phyloP scores from a whole-genome alignment of 2,113 vertebrate genomes.

The human region GRCh38 chr9:73332001-73332500 shows the following conservation, averaged over 20 bases:
- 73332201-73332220: not conserved
- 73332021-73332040: slow-evolving; percentile 11
- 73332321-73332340: not conserved
- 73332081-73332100: not conserved
- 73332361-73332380: not conserved
- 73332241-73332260: not conserved
- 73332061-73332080: not conserved
- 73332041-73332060: not conserved
- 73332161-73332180: not conserved
- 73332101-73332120: not conserved
- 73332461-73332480: not conserved
- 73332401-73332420: not conserved
- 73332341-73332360: not conserved
- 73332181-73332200: not conserved
- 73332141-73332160: not conserved
- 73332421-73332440: not conserved
- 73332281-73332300: not conserved
- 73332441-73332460: not conserved
- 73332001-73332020: not conserved
- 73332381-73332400: not conserved
- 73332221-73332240: not conserved
- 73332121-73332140: not conserved
- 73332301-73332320: not conserved
- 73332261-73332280: not conserved
- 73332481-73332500: not conserved